Base-by-base conservation (phyloP, 2,888 invertebrate genomes). In the Torymus aiolomorphi region DNA sequence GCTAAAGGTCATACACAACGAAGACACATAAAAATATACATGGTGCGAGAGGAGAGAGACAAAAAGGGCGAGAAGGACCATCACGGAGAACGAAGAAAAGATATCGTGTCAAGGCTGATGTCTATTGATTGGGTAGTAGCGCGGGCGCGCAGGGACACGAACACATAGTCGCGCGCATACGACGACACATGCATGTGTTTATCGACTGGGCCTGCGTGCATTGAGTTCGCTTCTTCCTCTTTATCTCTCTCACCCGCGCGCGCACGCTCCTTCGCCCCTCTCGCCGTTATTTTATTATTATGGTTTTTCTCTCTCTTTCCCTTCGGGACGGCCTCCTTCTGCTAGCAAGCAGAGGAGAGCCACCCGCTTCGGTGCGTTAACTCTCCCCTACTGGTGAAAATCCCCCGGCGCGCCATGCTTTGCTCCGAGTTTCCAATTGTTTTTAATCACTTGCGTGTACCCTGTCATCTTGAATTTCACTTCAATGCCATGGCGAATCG, bases 21-120 rank as follows among this genome's bases (percentile, higher is more conserved):
- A 8, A 31, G 31, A 31, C 31, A 31, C 8, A 3, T 31, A 31
- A 31, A 31, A 31, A 31, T 31, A 31, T 31, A 31, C 8, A 31
- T 31, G 31, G 31, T 31, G 31, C 2, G 4, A 31, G 79, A 51
- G 54, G 59, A 57, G 10, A 57, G 10, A 18, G 57, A 52, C 24
- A 16, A 31, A 31, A 31, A 31, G 31, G 2, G 8, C 31, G 31
- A 31, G 31, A 8, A 31, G 31, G 31, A 31, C 31, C 31, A 31
- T 31, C 31, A 31, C 31, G 31, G 31, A 31, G 31, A 31, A 3
- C 31, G 31, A 31, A 2, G 79, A 71, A 42, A 59, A 59, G 76
- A 86, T 85, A 87, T 81, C 84, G 84, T 88, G 88, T 87, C 88
- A 88, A 89, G 88, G 88, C 87, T 87, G 86, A 87, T 87, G 86